Evolutionary conservation across 2,888 invertebrate genomes (phyloP).

Genomic region (Ophonus ardosiacus): DNA sequence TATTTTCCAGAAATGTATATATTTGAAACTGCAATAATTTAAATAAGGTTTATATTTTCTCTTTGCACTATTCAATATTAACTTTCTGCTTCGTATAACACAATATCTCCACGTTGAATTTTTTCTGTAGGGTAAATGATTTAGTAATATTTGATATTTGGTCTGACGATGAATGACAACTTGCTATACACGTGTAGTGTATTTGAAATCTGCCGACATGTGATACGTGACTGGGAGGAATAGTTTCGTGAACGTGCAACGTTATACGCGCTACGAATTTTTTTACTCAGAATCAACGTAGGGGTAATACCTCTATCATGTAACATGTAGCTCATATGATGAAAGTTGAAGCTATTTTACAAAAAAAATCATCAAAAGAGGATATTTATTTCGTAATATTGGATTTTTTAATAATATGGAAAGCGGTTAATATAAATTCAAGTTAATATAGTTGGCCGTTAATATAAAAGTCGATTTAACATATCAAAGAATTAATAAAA

Average conservation of each 20-base stretch:
- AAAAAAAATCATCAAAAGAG: neutral
- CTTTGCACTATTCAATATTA: too few relatives aligned
- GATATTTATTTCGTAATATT: too few relatives aligned
- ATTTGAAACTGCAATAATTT: too few relatives aligned
- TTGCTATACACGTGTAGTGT: neutral
- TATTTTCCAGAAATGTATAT: too few relatives aligned
- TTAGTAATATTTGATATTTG: constrained; percentile 16
- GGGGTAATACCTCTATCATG: neutral
- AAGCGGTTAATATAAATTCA: too few relatives aligned
- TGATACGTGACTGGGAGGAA: neutral
- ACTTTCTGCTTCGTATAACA: too few relatives aligned
- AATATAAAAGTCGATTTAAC: too few relatives aligned
- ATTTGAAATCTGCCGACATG: constrained; percentile 36
- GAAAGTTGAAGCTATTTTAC: neutral
- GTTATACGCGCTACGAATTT: neutral
- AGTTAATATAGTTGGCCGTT: too few relatives aligned
- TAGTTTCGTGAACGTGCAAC: neutral
- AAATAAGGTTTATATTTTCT: too few relatives aligned
- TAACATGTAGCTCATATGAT: neutral
- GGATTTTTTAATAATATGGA: too few relatives aligned
- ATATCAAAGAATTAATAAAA: too few relatives aligned
- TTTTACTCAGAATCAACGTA: neutral
- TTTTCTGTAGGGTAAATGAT: neutral
- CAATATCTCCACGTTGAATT: neutral
- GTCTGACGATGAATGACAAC: constrained; percentile 1